A percentile compares a stretch with the other conserved stretches of the same genome.
phyloP scores from a whole-genome alignment of 2,888 invertebrate genomes.

The Dendrolimus pini region DNA sequence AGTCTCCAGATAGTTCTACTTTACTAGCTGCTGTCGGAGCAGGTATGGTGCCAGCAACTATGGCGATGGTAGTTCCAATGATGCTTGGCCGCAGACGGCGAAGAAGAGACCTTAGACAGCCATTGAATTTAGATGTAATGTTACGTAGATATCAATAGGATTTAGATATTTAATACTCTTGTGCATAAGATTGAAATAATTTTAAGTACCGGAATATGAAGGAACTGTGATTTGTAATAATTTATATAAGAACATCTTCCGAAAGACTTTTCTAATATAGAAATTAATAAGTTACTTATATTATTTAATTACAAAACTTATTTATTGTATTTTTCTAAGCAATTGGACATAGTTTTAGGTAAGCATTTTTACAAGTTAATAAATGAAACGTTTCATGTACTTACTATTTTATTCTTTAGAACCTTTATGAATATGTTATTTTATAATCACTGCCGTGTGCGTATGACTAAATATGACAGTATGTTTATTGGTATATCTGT shows the following conservation, averaged over 20 bases:
- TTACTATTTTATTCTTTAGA: too few species aligned
- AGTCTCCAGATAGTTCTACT: constrained; percentile 75
- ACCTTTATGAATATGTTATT: too few species aligned
- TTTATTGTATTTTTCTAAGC: too few species aligned
- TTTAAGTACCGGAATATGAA: constrained; percentile 17
- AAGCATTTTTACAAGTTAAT: too few species aligned
- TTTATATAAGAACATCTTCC: constrained; percentile 8
- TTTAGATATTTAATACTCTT: constrained; percentile 5
- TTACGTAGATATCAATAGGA: constrained; percentile 28
- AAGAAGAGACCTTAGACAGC: constrained; percentile 35
- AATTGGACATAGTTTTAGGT: too few species aligned
- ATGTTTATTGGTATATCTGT: too few species aligned
- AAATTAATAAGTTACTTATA: too few species aligned
- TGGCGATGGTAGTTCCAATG: constrained; percentile 88
- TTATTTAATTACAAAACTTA: not conserved
- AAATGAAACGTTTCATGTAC: too few species aligned
- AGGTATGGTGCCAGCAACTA: constrained; percentile 87
- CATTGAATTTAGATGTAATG: constrained; percentile 31
- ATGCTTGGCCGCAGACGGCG: constrained; percentile 77
- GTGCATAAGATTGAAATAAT: constrained; percentile 4
- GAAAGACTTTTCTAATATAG: not conserved
- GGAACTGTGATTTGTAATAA: constrained; percentile 23
- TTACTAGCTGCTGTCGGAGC: constrained; percentile 85
- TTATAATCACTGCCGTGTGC: too few species aligned
- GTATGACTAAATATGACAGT: too few species aligned